These are phyloP conservation scores for Drosophila dunni DNA, from an alignment of 1,140 invertebrate species.

Conservation along the genomic window DNA sequence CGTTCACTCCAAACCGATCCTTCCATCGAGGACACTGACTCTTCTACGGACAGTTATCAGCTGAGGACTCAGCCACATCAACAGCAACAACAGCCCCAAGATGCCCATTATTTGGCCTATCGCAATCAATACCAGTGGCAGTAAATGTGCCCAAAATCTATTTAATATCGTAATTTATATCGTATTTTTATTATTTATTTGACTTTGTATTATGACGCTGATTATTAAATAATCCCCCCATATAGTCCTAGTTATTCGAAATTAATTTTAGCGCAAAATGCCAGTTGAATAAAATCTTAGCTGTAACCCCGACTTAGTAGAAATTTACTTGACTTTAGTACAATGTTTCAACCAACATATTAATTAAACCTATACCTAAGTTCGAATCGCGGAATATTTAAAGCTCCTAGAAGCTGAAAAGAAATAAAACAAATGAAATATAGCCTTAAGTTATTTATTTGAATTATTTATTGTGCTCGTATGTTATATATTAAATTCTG, in stretches of 20 bases:
- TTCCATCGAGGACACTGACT: slow-evolving; percentile 68
- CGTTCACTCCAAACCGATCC: slow-evolving; percentile 85
- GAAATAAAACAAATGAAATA: slow-evolving; percentile 36
- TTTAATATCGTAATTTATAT: slow-evolving; percentile 32
- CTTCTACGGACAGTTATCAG: slow-evolving; percentile 80
- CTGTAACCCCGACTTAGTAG: slow-evolving; percentile 66
- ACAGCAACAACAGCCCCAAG: slow-evolving; percentile 42
- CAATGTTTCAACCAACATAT: slow-evolving; percentile 40
- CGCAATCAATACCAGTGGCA: slow-evolving; percentile 80
- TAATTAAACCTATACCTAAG: background rate
- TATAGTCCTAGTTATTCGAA: slow-evolving; percentile 67
- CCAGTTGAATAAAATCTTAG: slow-evolving; percentile 76
- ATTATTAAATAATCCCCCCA: slow-evolving; percentile 80
- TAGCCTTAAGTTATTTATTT: slow-evolving; percentile 71
- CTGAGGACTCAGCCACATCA: slow-evolving; percentile 35
- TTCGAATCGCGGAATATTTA: background rate
- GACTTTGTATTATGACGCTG: slow-evolving; percentile 60
- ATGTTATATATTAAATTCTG: slow-evolving; percentile 65
- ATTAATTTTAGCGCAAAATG: slow-evolving; percentile 74
- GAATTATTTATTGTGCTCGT: slow-evolving; percentile 71
- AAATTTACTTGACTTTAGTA: slow-evolving; percentile 58
- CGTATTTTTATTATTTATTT: slow-evolving; percentile 52
- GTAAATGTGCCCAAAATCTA: slow-evolving; percentile 26
- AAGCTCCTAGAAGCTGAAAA: background rate
- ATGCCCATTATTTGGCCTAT: slow-evolving; percentile 81